phyloP scores from a whole-genome alignment of 92 coral and sea anemone genomes.

The Scolanthus callimorphus region DNA sequence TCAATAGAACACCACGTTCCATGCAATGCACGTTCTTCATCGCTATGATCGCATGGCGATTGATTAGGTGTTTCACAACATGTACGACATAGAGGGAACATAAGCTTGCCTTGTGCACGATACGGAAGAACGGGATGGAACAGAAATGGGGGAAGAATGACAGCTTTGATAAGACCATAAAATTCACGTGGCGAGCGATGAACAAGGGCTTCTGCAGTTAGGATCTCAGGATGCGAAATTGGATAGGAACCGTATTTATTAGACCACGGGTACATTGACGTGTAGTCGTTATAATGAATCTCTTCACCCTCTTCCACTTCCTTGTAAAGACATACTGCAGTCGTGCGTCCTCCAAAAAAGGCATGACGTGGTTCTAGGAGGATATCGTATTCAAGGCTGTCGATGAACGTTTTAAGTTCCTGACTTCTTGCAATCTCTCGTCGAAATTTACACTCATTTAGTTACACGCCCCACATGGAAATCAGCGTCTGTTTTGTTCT shows the following conservation, averaged over 20 bases:
- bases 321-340: slow-evolving; percentile 14
- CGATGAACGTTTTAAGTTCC: too few relatives aligned
- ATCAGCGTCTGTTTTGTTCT: too few relatives aligned
- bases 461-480: too few relatives aligned
- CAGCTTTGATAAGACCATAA: slow-evolving; percentile 46
- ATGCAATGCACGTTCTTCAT: slow-evolving; percentile 27
- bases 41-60: slow-evolving; percentile 44
- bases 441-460: too few relatives aligned
- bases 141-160: slow-evolving; percentile 44
- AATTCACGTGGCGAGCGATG: background rate
- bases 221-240: background rate
- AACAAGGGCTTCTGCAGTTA: background rate
- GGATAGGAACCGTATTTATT: background rate
- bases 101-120: slow-evolving; percentile 12
- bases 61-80: slow-evolving; percentile 25
- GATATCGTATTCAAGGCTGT: too few relatives aligned
- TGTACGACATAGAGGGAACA: slow-evolving; percentile 43
- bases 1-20: slow-evolving; percentile 54
- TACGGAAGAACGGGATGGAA: slow-evolving; percentile 62
- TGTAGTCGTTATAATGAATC: slow-evolving; percentile 36
- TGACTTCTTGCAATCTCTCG: too few relatives aligned
- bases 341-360: slow-evolving; percentile 37
- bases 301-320: slow-evolving; percentile 8
- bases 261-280: slow-evolving; percentile 21
- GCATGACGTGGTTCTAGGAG: too few relatives aligned